These are phyloP conservation scores for Dione vanillae DNA, from an alignment of 2,888 invertebrate species.

Conservation along the genomic window DNA sequence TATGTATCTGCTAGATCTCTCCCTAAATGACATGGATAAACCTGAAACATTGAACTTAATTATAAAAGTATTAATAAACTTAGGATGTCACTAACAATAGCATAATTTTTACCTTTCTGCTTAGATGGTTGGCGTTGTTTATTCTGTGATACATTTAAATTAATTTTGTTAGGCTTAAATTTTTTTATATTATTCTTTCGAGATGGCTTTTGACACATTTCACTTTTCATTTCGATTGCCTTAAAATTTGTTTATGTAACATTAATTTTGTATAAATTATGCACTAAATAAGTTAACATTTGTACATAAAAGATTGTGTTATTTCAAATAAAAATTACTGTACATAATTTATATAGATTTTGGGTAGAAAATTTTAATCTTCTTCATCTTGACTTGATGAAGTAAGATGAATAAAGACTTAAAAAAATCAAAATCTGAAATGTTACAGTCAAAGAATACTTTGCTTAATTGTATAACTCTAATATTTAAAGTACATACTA, in stretches of 20 bases:
- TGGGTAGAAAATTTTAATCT: too few species aligned
- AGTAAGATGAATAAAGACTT: too few species aligned
- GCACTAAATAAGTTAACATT: neutral
- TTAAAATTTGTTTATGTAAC: slow-evolving; percentile 49
- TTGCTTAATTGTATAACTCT: too few species aligned
- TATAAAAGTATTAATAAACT: neutral
- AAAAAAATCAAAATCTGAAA: too few species aligned
- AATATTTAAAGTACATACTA: too few species aligned
- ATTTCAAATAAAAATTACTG: neutral
- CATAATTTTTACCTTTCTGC: slow-evolving; percentile 53
- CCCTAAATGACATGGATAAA: slow-evolving; percentile 8
- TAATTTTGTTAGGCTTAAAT: slow-evolving; percentile 53
- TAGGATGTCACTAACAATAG: neutral
- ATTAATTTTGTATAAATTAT: neutral
- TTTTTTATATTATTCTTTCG: slow-evolving; percentile 50
- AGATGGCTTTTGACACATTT: slow-evolving; percentile 59
- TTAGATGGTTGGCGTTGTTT: slow-evolving; percentile 54
- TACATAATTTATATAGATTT: too few species aligned
- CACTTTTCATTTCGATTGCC: slow-evolving; percentile 61
- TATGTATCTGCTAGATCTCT: slow-evolving; percentile 10
- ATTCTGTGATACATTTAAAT: slow-evolving; percentile 51
- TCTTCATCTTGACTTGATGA: too few species aligned
- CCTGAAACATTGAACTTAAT: slow-evolving; percentile 3
- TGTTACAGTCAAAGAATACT: too few species aligned
- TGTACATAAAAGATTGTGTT: neutral